phyloP scores from a whole-genome alignment of 2,888 invertebrate species.

The Baronia brevicornis region DNA sequence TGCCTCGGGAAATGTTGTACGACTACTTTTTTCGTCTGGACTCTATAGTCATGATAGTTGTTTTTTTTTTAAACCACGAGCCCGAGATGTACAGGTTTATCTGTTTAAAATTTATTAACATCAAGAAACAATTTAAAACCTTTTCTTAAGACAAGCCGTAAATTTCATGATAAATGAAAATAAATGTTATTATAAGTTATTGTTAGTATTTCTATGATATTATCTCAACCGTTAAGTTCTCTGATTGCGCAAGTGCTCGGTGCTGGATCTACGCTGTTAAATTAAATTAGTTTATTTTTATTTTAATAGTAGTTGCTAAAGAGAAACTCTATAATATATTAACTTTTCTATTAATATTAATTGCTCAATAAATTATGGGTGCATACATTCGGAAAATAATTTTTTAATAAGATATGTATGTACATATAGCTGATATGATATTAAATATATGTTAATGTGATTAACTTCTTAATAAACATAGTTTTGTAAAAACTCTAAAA shows the following conservation, averaged over 20 bases:
- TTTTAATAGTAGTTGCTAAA: too few species aligned
- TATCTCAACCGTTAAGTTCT: slow-evolving; percentile 22
- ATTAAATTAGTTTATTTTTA: too few species aligned
- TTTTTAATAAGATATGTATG: too few species aligned
- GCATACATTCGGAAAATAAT: too few species aligned
- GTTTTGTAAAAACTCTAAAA: too few species aligned
- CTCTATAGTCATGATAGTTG: slow-evolving; percentile 70
- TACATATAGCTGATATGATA: too few species aligned
- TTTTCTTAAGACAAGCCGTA: slow-evolving; percentile 62
- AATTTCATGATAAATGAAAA: slow-evolving; percentile 65
- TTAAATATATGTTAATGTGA: too few species aligned
- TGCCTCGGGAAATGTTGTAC: slow-evolving; percentile 74
- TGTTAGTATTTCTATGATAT: slow-evolving; percentile 30
- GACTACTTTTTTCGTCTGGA: slow-evolving; percentile 76
- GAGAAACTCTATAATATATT: too few species aligned
- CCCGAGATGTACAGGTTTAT: slow-evolving; percentile 74
- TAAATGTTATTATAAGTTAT: slow-evolving; percentile 52
- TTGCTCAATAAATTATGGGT: too few species aligned
- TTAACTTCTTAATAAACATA: too few species aligned
- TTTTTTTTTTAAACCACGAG: slow-evolving; percentile 72
- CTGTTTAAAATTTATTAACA: slow-evolving; percentile 76
- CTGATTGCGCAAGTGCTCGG: slow-evolving; percentile 3
- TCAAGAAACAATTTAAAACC: slow-evolving; percentile 74
- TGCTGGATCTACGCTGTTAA: too few species aligned
- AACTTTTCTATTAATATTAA: too few species aligned